Conservation (phyloP, 2,113 vertebrate species). For the Marcusenius ussheri region DNA sequence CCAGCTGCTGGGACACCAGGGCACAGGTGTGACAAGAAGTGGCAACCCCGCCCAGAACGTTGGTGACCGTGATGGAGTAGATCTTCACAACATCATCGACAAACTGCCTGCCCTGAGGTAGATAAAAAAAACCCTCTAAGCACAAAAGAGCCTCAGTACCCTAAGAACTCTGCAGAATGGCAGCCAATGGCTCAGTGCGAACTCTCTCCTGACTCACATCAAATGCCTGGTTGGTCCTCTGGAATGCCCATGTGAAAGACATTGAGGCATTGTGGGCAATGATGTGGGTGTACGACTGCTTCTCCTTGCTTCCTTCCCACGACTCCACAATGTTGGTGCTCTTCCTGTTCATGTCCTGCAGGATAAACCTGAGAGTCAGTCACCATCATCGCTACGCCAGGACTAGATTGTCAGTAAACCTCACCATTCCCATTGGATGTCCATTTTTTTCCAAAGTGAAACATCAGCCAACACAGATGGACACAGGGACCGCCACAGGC, state of each 20-base stretch:
- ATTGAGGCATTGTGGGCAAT: slow-evolving; percentile 86
- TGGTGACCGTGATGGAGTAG: slow-evolving; percentile 81
- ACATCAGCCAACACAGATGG: neutral
- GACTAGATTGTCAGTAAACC: neutral
- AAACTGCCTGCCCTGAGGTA: slow-evolving; percentile 69
- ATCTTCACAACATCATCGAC: slow-evolving; percentile 82
- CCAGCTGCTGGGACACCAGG: slow-evolving; percentile 63
- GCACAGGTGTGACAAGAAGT: slow-evolving; percentile 81
- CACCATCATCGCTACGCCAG: neutral
- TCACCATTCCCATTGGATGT: neutral
- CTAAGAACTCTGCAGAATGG: neutral
- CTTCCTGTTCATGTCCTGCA: slow-evolving; percentile 86
- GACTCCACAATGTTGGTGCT: slow-evolving; percentile 89
- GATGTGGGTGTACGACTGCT: slow-evolving; percentile 81
- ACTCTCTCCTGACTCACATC: slow-evolving; percentile 67
- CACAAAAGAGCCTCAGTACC: neutral
- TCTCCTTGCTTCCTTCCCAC: slow-evolving; percentile 81
- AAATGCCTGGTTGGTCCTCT: slow-evolving; percentile 82
- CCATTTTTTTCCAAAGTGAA: neutral
- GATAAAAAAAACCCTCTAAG: neutral
- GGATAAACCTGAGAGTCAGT: slow-evolving; percentile 5
- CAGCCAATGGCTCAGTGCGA: neutral
- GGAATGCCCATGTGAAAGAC: slow-evolving; percentile 95
- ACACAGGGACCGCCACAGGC: neutral
- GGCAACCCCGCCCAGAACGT: slow-evolving; percentile 78